Conservation (phyloP, 2,888 invertebrate genomes). For the Clanis bilineata region DNA sequence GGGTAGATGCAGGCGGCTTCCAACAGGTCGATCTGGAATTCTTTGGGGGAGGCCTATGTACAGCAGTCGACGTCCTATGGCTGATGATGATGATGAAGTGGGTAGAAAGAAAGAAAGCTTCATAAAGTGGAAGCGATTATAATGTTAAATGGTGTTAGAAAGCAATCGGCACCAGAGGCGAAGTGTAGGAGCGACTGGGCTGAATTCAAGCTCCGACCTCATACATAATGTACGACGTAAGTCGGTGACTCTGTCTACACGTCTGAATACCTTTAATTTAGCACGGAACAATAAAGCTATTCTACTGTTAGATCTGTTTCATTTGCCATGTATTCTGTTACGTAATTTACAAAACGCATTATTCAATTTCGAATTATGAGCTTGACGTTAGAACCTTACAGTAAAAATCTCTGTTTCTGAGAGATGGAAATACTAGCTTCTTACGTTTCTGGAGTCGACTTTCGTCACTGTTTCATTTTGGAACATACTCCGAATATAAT, state of each 20-base stretch:
- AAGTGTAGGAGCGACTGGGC: slow-evolving; percentile 44
- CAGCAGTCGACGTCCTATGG: too few species aligned
- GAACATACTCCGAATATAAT: too few species aligned
- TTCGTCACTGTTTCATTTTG: too few species aligned
- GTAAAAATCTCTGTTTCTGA: too few species aligned
- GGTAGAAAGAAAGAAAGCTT: too few species aligned
- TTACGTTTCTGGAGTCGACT: too few species aligned
- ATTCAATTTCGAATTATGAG: neutral
- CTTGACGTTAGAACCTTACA: neutral
- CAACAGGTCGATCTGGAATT: too few species aligned
- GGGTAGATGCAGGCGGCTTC: too few species aligned
- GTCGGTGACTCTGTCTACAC: slow-evolving; percentile 42
- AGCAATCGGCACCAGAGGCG: slow-evolving; percentile 31
- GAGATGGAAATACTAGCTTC: too few species aligned
- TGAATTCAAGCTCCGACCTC: slow-evolving; percentile 68
- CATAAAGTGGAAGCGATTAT: neutral
- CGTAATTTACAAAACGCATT: neutral
- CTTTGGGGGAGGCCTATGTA: too few species aligned
- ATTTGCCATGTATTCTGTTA: slow-evolving; percentile 22
- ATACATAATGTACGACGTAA: slow-evolving; percentile 64
- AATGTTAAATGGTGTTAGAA: neutral
- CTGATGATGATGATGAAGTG: too few species aligned
- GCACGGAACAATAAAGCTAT: slow-evolving; percentile 41
- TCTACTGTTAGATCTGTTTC: slow-evolving; percentile 26
- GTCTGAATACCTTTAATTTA: slow-evolving; percentile 41